Evolutionary conservation across 2,888 invertebrate genomes (phyloP).

Genomic region (Branchipolynoe longqiensis): DNA sequence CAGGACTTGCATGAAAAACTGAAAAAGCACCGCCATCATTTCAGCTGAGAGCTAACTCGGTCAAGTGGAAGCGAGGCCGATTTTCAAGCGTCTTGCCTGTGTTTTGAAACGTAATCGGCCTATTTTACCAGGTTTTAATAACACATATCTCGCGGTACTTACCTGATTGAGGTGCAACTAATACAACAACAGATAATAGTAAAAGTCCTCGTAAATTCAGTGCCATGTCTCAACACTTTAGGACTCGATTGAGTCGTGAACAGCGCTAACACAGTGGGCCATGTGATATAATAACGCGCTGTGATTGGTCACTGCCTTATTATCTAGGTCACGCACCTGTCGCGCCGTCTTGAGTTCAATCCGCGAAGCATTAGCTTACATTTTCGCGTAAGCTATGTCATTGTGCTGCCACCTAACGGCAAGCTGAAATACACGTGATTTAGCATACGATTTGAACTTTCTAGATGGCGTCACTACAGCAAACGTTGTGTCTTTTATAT

Average conservation of each 20-base stretch:
- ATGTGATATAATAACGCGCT: background rate
- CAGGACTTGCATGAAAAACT: no score
- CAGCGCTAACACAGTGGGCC: background rate
- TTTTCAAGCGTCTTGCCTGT: background rate
- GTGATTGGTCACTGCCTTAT: background rate
- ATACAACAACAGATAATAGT: constrained; percentile 8
- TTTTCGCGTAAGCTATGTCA: no score
- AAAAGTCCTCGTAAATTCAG: constrained; percentile 2
- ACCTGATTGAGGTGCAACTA: background rate
- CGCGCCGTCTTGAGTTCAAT: background rate
- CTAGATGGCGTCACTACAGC: no score
- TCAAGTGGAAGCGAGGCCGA: background rate
- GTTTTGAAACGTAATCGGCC: no score
- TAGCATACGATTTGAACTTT: no score
- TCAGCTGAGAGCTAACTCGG: background rate
- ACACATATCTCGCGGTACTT: background rate
- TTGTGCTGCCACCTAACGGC: no score
- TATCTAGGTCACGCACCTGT: constrained; percentile 37
- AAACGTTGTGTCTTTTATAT: no score
- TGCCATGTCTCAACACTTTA: background rate
- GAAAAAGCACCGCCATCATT: constrained; percentile 3
- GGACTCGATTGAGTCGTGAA: background rate
- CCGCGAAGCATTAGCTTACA: no score
- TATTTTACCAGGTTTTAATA: no score
- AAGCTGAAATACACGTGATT: no score